Conservation (phyloP, 2,113 vertebrate species). For the Sorex fumeus region DNA sequence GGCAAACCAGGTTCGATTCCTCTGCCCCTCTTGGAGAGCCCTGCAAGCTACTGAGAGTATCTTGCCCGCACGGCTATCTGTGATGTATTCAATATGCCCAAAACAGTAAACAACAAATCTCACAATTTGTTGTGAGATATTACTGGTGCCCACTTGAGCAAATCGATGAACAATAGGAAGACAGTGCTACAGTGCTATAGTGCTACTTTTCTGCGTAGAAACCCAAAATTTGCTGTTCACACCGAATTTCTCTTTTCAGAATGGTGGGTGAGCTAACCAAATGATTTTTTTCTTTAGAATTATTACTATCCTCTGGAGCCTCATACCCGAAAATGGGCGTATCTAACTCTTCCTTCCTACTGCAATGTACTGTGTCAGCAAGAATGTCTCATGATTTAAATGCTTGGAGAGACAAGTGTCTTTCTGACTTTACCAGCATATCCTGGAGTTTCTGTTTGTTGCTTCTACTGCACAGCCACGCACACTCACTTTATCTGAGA, state of each 20-base stretch:
- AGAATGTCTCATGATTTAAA: constrained; percentile 17
- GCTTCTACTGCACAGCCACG: background rate
- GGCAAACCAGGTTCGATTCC: too few relatives aligned
- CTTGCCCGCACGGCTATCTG: too few relatives aligned
- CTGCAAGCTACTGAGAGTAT: too few relatives aligned
- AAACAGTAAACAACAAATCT: too few relatives aligned
- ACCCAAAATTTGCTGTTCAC: constrained; percentile 35
- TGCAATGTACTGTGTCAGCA: background rate
- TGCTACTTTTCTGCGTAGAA: constrained; percentile 73
- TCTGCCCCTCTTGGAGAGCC: too few relatives aligned
- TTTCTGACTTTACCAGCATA: background rate
- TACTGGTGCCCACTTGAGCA: too few relatives aligned
- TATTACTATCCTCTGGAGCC: constrained; percentile 35
- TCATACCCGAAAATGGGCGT: background rate
- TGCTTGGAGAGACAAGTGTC: background rate
- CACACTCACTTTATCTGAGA: background rate
- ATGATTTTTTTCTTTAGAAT: constrained; percentile 38
- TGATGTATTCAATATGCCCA: too few relatives aligned
- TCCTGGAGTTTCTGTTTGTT: background rate
- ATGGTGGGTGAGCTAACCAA: constrained; percentile 6
- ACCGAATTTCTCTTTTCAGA: constrained; percentile 64
- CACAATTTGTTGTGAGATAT: too few relatives aligned
- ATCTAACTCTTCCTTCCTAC: background rate
- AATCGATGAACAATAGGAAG: too few relatives aligned
- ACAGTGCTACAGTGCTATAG: too few relatives aligned